Percentiles rank a stretch among this genome's conserved stretches.
Conservation (phyloP, 2,113 vertebrate species). For the Piaya cayana region DNA sequence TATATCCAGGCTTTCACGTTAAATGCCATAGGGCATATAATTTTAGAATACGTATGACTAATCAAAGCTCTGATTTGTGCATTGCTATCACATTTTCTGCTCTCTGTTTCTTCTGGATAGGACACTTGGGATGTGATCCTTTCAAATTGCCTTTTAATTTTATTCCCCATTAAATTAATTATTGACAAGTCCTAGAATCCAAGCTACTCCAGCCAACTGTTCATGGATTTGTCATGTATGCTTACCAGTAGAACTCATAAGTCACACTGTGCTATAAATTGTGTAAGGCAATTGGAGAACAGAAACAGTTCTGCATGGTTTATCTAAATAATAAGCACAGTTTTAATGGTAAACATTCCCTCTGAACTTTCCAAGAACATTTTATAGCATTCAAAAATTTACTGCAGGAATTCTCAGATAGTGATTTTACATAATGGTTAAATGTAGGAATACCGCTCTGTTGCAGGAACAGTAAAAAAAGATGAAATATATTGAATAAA, state of each 20-base stretch:
- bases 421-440: conserved; percentile 47
- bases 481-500: conserved; percentile 59
- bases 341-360: conserved; percentile 21
- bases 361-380: conserved; percentile 47
- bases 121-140: conserved; percentile 5
- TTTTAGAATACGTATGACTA: background rate
- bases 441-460: conserved; percentile 50
- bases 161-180: conserved; percentile 44
- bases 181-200: conserved; percentile 19
- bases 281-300: background rate
- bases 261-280: background rate
- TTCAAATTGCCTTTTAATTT: conserved; percentile 59
- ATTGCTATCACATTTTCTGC: conserved; percentile 9
- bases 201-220: background rate
- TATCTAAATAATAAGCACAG: conserved; percentile 20
- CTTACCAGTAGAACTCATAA: background rate
- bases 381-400: conserved; percentile 34
- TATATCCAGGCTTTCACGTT: background rate
- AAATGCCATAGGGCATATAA: background rate
- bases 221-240: background rate
- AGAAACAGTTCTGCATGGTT: background rate
- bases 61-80: conserved; percentile 32
- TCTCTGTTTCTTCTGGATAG: conserved; percentile 18
- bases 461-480: conserved; percentile 53
- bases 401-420: conserved; percentile 35